These are phyloP conservation scores for Orchestes rusci DNA, from an alignment of 2,888 invertebrate species.

Conservation along the genomic window DNA sequence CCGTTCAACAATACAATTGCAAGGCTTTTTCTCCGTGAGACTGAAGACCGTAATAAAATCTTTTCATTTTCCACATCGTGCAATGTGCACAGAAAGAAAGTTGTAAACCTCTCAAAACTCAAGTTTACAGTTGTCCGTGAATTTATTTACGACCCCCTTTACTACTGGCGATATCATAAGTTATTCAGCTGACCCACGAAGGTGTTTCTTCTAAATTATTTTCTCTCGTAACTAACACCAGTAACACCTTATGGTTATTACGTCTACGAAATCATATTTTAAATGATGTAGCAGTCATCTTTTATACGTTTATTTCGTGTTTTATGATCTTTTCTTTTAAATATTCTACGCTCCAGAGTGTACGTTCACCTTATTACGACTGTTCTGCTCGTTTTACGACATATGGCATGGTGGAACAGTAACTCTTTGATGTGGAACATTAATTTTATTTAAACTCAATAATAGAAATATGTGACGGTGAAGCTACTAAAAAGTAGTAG, in stretches of 20 bases:
- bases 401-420: too few species aligned
- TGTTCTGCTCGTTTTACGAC: too few species aligned
- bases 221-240: constrained; percentile 19
- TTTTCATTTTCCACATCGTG: too few species aligned
- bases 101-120: constrained; percentile 5
- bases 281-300: constrained; percentile 13
- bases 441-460: too few species aligned
- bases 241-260: constrained; percentile 22
- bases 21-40: too few species aligned
- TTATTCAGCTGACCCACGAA: constrained; percentile 17
- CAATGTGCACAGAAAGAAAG: too few species aligned
- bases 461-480: too few species aligned
- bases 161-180: constrained; percentile 15
- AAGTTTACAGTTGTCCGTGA: constrained; percentile 8
- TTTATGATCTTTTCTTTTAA: constrained; percentile 13
- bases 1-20: too few species aligned
- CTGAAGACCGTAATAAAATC: too few species aligned
- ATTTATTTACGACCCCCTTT: constrained; percentile 15
- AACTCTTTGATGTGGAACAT: too few species aligned
- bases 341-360: constrained; percentile 6
- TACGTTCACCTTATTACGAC: not conserved
- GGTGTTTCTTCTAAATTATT: constrained; percentile 19
- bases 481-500: too few species aligned
- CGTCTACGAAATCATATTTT: constrained; percentile 19
- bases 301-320: constrained; percentile 11